phyloP scores from a whole-genome alignment of 2,797 vertebrate genomes.

The Muscicapa comitata region DNA sequence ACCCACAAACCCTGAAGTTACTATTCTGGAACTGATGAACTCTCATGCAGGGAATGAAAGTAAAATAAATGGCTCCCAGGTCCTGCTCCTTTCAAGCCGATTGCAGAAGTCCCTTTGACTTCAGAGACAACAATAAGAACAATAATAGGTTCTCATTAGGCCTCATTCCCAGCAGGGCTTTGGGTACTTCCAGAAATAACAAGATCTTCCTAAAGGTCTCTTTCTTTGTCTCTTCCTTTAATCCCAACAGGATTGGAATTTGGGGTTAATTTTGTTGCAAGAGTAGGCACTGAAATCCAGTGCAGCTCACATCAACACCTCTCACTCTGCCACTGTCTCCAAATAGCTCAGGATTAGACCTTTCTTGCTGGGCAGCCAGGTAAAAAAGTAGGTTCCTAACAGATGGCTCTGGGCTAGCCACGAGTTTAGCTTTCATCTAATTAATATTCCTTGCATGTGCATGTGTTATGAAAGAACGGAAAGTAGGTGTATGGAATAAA shows the following conservation, averaged over 20 bases:
- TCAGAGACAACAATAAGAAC: slow-evolving; percentile 54
- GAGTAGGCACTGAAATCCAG: slow-evolving; percentile 13
- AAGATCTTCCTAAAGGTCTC: slow-evolving; percentile 61
- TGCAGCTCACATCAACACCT: slow-evolving; percentile 22
- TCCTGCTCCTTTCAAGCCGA: slow-evolving; percentile 60
- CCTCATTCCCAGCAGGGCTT: slow-evolving; percentile 47
- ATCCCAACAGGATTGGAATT: slow-evolving; percentile 46
- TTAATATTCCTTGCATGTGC: slow-evolving; percentile 9
- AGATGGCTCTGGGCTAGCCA: slow-evolving; percentile 6
- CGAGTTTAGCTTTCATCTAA: not conserved
- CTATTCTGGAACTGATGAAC: slow-evolving; percentile 1
- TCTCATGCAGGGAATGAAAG: not conserved
- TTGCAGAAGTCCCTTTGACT: slow-evolving; percentile 54
- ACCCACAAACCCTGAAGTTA: not conserved
- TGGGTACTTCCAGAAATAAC: slow-evolving; percentile 65
- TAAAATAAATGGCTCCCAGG: slow-evolving; percentile 43
- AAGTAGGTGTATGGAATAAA: slow-evolving; percentile 2
- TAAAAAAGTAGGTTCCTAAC: slow-evolving; percentile 14
- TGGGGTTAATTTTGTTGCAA: slow-evolving; percentile 48
- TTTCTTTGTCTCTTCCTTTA: slow-evolving; percentile 60
- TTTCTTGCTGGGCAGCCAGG: slow-evolving; percentile 44
- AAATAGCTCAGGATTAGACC: not conserved
- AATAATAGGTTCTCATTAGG: slow-evolving; percentile 65
- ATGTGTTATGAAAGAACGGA: not conserved
- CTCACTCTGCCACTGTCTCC: not conserved